phyloP scores from a whole-genome alignment of 37 sponge, comb jelly and placozoan species.

The Oscarella lobularis region DNA sequence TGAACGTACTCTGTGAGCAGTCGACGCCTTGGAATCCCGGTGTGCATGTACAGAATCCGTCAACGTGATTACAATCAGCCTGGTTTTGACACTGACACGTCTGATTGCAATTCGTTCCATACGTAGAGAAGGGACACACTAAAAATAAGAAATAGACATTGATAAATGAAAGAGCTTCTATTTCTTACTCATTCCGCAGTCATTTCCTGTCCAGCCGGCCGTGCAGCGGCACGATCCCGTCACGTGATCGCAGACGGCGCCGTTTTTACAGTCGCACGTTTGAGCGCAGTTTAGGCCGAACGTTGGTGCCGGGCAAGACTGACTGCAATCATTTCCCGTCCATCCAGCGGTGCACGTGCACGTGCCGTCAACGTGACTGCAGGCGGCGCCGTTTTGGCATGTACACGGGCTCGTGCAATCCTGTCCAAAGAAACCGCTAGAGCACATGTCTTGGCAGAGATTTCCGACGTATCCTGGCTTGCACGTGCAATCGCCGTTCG shows the following conservation, averaged over 20 bases:
- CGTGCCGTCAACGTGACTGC: neutral
- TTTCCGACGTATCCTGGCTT: too few relatives aligned
- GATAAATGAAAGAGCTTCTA: too few relatives aligned
- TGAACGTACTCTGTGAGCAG: neutral
- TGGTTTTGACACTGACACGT: neutral
- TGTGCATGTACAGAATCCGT: constrained; percentile 4
- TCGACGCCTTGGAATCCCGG: constrained; percentile 1
- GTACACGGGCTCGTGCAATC: neutral
- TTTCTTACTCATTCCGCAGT: too few relatives aligned
- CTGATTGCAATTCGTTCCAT: neutral
- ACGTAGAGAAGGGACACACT: neutral
- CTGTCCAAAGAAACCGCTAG: too few relatives aligned
- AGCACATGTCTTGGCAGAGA: too few relatives aligned
- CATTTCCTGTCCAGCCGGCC: neutral
- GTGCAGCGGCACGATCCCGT: neutral
- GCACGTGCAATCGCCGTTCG: too few relatives aligned
- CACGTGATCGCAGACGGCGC: neutral
- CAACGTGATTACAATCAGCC: neutral
- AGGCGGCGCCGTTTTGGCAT: neutral
- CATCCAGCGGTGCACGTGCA: neutral
- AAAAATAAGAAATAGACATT: too few relatives aligned
- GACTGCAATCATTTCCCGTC: neutral
- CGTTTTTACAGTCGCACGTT: neutral
- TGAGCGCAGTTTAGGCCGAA: neutral
- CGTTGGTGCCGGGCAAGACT: neutral